Evolutionary conservation across 2,888 invertebrate species (phyloP).

Genomic region (Mesorhabditis belari): DNA sequence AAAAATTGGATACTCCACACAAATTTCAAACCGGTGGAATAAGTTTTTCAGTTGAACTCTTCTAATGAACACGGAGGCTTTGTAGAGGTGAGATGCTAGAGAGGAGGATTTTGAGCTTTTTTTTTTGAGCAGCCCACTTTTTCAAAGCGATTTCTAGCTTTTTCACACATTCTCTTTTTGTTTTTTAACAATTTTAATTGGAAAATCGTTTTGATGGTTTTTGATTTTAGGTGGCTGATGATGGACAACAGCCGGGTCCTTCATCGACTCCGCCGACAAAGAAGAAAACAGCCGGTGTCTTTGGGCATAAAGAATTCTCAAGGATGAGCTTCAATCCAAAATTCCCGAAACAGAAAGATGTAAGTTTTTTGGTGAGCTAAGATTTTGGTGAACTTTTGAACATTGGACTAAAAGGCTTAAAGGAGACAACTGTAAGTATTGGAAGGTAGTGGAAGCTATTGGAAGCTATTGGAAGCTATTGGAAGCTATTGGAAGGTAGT

Average conservation of each 20-base stretch:
- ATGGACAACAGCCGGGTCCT: slow-evolving; percentile 19
- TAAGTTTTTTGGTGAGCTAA: not conserved
- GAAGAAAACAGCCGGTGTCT: slow-evolving; percentile 13
- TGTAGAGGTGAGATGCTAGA: too few species aligned
- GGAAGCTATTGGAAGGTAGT: too few species aligned
- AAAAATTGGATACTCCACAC: not conserved
- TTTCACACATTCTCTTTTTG: too few species aligned
- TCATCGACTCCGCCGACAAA: slow-evolving; percentile 15
- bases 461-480: too few species aligned
- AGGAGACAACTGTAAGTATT: not conserved
- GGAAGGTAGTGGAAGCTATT: not conserved
- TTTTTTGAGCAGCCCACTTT: too few species aligned
- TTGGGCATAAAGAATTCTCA: slow-evolving; percentile 41
- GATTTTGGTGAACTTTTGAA: not conserved
- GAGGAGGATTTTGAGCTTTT: too few species aligned
- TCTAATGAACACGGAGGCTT: too few species aligned
- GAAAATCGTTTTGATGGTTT: slow-evolving; percentile 8
- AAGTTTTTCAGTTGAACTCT: too few species aligned
- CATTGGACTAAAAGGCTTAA: not conserved
- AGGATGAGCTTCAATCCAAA: slow-evolving; percentile 48
- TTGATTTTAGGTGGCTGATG: slow-evolving; percentile 10
- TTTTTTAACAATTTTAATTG: too few species aligned
- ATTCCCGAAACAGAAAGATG: slow-evolving; percentile 8
- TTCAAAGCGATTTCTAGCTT: too few species aligned
- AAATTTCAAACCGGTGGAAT: too few species aligned